phyloP scores from a whole-genome alignment of 2,113 vertebrate genomes.

The Rhodinocichla rosea region DNA sequence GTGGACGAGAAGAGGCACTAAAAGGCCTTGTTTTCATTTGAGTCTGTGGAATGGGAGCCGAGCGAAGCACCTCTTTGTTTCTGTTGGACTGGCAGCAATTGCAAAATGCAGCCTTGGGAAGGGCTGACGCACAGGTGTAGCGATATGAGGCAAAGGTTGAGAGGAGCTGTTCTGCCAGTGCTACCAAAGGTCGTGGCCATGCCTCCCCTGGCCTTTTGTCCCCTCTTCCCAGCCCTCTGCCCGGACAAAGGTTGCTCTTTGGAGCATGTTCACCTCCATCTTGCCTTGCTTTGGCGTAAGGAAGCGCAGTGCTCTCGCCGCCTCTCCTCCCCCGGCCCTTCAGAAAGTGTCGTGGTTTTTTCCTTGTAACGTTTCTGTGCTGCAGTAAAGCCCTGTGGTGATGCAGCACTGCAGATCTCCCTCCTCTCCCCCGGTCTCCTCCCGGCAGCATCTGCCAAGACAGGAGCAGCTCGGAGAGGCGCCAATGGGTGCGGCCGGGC shows the following conservation, averaged over 20 bases:
- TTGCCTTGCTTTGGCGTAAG: rapidly evolving
- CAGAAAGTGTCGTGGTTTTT: not conserved
- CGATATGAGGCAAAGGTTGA: not conserved
- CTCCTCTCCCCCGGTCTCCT: conserved; percentile 18
- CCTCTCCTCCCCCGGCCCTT: not conserved
- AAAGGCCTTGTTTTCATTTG: not conserved
- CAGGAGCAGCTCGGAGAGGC: conserved; percentile 28
- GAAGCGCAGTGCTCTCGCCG: rapidly evolving
- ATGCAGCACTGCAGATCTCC: conserved; percentile 59
- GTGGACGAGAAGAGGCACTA: not conserved
- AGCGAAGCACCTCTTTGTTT: not conserved
- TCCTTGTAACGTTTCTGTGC: not conserved
- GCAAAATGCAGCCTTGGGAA: not conserved
- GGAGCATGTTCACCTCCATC: not conserved
- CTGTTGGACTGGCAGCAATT: not conserved
- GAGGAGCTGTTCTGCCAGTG: not conserved
- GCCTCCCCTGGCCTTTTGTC: not conserved
- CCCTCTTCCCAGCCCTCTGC: not conserved
- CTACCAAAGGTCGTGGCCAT: not conserved
- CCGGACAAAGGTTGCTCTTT: not conserved
- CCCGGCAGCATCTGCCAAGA: conserved; percentile 27
- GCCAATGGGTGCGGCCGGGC: conserved; percentile 45
- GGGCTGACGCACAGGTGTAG: not conserved
- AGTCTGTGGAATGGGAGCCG: not conserved
- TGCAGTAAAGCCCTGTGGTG: conserved; percentile 37